Evolutionary conservation across 2,888 invertebrate species (phyloP), one percentile per base, ranked within the genome.

Genomic region (Selenia dentaria): DNA sequence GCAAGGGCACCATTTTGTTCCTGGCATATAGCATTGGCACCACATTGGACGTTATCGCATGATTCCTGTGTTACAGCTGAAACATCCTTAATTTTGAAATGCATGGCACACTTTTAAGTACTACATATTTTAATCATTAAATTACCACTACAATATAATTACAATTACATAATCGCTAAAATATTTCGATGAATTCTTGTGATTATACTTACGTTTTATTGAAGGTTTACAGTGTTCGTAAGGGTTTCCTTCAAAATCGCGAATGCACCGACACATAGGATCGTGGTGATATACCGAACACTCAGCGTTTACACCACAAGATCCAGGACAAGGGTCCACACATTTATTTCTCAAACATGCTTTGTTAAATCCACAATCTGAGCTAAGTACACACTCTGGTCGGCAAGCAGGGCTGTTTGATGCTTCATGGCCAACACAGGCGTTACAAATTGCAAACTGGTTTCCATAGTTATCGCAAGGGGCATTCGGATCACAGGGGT

Each of bases 331-430:
- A 10, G 96, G 96, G 79, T 96, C 95, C 8, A 93, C 77, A 70
- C 97, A 97, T 70, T 91, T 93, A 62, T 94, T 93, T 53, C 93
- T 93, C 36, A 96, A 83, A 70, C 96, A 97, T 41, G 96, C 95
- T 67, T 92, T 94, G 71, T 95, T 91, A 67, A 95, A 95, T 35
- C 94, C 92, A 87, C 97, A 97, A 67, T 97, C 96, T 1, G 95
- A 93, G 69, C 94, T 95, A 9, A 94, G 92, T 35, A 97, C 83
- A 81, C 97, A 97, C 84, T 97, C 96, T 20, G 96, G 96, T 69
- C 95, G 92, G 62, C 97, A 97, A 20, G 92, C 92, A 14, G 95
- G 94, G 78, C 94, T 94, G 57, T 93, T 93, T 29, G 92, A 85
- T 24, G 93, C 92, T 57, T 93, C 92, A 0, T 94, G 92, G 28